Percentiles rank a stretch among this genome's conserved stretches.
phyloP scores from a whole-genome alignment of 2,797 vertebrate genomes.

The Crocodylus rhombifer region DNA sequence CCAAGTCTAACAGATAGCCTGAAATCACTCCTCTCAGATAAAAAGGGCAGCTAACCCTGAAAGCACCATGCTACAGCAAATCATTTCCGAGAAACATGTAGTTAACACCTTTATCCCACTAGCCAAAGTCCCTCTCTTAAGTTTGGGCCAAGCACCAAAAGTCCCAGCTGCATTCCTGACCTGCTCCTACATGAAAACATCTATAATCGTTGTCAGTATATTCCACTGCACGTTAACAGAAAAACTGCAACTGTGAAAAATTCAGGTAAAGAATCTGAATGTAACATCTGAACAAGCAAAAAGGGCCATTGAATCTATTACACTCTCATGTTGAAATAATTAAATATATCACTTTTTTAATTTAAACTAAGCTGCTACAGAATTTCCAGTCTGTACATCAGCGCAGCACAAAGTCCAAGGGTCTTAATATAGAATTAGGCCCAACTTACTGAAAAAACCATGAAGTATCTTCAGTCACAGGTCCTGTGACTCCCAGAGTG shows the following conservation, averaged over 20 bases:
- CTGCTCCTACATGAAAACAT: not conserved
- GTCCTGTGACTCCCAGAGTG: not conserved
- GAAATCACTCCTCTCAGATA: not conserved
- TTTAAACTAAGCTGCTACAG: not conserved
- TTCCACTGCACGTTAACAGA: not conserved
- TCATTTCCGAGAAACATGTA: not conserved
- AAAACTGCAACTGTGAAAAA: not conserved
- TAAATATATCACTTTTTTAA: not conserved
- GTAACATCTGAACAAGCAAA: not conserved
- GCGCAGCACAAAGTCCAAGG: not conserved
- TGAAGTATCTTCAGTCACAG: not conserved
- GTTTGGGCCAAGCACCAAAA: not conserved
- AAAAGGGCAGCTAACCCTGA: not conserved
- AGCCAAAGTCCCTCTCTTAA: not conserved
- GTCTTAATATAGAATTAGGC: not conserved
- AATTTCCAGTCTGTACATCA: not conserved
- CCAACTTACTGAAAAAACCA: not conserved
- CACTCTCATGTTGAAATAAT: no score
- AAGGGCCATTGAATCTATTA: not conserved
- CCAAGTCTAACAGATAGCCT: not conserved
- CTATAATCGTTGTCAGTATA: not conserved
- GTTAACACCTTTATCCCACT: not conserved
- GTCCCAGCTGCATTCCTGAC: not conserved
- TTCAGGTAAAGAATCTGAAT: not conserved
- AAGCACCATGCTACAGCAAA: not conserved